These are phyloP conservation scores for Drosophila suboccidentalis DNA, from an alignment of 2,888 invertebrate species.

Conservation along the genomic window DNA sequence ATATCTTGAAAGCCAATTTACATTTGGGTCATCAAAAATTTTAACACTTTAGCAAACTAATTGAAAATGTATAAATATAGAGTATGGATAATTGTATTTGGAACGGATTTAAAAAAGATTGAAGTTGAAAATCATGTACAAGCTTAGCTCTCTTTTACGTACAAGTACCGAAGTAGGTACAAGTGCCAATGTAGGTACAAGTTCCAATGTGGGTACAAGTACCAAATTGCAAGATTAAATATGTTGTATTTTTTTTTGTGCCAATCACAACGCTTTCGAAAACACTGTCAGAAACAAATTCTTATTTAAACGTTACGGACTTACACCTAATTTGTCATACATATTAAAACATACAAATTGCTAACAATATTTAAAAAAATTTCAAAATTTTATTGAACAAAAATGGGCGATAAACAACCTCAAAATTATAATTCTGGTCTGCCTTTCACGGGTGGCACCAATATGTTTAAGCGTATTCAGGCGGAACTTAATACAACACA, in stretches of 20 bases:
- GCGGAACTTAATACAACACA: conserved; percentile 95
- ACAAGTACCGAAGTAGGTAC: too few species aligned
- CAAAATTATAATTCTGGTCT: conserved; percentile 28
- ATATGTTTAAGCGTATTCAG: conserved; percentile 92
- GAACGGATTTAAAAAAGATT: neutral
- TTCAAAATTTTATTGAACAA: conserved; percentile 20
- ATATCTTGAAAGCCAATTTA: neutral
- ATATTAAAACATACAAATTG: neutral
- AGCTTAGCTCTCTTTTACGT: too few species aligned
- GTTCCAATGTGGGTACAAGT: too few species aligned
- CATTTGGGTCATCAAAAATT: neutral
- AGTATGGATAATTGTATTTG: too few species aligned
- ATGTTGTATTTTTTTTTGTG: neutral
- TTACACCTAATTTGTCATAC: neutral
- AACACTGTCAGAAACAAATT: neutral
- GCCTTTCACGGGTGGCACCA: conserved; percentile 86
- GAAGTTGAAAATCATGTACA: neutral
- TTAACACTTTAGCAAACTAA: neutral
- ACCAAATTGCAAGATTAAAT: too few species aligned
- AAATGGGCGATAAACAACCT: conserved; percentile 36
- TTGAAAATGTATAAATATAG: neutral
- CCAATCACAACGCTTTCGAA: neutral
- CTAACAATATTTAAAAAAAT: neutral
- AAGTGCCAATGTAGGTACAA: too few species aligned
- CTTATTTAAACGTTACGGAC: neutral